These are phyloP conservation scores for Sternarchorhynchus goeldii DNA, from an alignment of 2,797 vertebrate genomes.

Conservation along the genomic window DNA sequence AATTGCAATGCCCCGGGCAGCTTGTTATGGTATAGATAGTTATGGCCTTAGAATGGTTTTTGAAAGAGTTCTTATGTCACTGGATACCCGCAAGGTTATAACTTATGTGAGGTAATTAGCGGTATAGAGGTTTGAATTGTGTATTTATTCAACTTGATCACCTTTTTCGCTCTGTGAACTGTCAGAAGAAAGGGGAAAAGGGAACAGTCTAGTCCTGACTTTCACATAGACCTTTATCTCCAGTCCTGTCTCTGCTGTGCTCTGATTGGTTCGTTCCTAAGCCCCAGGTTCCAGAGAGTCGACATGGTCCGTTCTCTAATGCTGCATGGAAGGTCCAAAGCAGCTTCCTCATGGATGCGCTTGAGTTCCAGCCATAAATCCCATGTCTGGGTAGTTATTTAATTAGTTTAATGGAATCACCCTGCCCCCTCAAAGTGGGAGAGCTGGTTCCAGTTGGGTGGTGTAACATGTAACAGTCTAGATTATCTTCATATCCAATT, in stretches of 20 bases:
- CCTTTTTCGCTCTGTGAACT: slow-evolving; percentile 1
- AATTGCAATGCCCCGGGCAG: slow-evolving; percentile 12
- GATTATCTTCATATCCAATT: no score
- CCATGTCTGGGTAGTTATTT: slow-evolving; percentile 2
- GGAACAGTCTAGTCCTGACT: not conserved
- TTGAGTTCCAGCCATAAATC: not conserved
- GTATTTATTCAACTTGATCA: slow-evolving; percentile 26
- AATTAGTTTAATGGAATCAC: not conserved
- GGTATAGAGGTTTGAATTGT: slow-evolving; percentile 32
- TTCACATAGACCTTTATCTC: not conserved
- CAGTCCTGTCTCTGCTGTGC: not conserved
- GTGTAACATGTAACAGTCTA: no score
- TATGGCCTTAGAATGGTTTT: slow-evolving; percentile 7
- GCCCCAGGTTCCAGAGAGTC: not conserved
- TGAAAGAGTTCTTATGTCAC: slow-evolving; percentile 8
- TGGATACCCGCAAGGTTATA: slow-evolving; percentile 18
- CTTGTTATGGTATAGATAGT: not conserved
- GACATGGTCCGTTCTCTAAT: not conserved
- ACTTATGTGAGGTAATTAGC: slow-evolving; percentile 38
- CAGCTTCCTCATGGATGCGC: not conserved
- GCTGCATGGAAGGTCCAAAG: not conserved
- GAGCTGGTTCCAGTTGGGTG: no score
- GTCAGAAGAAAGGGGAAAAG: not conserved
- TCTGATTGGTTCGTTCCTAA: not conserved
- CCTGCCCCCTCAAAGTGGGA: not conserved